Percentiles rank a stretch among this genome's conserved stretches.
Evolutionary conservation across 2,888 invertebrate genomes (phyloP).

Genomic region (Scotopteryx bipunctaria): DNA sequence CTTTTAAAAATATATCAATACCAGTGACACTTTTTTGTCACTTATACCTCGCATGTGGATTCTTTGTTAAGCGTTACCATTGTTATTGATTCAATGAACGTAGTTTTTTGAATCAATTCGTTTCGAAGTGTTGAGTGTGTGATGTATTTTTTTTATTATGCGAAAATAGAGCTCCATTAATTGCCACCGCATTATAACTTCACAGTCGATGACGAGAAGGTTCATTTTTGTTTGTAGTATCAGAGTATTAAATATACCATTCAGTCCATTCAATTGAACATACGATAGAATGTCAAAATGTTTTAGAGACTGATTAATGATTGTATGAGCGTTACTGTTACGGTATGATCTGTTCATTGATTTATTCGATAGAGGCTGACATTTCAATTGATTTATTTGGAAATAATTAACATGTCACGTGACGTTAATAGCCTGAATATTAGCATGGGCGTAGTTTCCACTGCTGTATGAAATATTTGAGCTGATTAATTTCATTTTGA

Average conservation of each 20-base stretch:
- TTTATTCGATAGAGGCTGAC: conserved; percentile 27
- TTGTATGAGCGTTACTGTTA: conserved; percentile 34
- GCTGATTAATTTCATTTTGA: neutral
- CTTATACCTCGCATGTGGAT: conserved; percentile 45
- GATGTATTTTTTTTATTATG: conserved; percentile 73
- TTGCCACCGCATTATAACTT: neutral
- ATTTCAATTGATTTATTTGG: conserved; percentile 15
- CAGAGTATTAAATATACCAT: conserved; percentile 24
- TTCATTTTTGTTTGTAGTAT: conserved; percentile 5
- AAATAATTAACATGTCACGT: conserved; percentile 1
- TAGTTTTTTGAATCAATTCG: conserved; percentile 73
- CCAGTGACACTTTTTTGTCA: conserved; percentile 20
- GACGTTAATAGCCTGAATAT: neutral
- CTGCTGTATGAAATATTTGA: neutral
- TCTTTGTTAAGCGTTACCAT: conserved; percentile 76
- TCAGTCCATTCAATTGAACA: conserved; percentile 37
- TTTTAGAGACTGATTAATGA: conserved; percentile 57
- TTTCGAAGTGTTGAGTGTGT: conserved; percentile 72
- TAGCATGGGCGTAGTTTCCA: neutral
- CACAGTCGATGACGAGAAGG: neutral
- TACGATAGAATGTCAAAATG: conserved; percentile 56
- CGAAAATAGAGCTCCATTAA: conserved; percentile 27
- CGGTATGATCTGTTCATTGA: conserved; percentile 27
- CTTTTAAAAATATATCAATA: too few species aligned
- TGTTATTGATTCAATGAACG: conserved; percentile 77